Evolutionary conservation across 2,113 vertebrate species (phyloP).

Genomic region (Bubo scandiacus): DNA sequence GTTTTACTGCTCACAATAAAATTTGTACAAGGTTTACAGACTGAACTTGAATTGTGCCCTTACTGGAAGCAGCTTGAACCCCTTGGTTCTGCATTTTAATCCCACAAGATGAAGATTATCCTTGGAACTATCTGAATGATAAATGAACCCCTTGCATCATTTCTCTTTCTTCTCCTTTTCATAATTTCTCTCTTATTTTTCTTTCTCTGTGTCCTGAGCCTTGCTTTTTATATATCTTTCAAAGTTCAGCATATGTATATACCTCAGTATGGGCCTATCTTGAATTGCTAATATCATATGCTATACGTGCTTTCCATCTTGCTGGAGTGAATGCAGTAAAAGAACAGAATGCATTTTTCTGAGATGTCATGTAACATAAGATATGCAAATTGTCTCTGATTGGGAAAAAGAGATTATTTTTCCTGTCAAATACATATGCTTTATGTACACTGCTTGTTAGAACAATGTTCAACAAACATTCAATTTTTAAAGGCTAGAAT

Average conservation of each 20-base stretch:
- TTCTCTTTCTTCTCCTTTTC: neutral
- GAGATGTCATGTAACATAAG: conserved; percentile 36
- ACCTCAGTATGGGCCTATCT: neutral
- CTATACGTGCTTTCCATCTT: neutral
- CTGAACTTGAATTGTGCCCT: conserved; percentile 3
- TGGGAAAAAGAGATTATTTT: conserved; percentile 50
- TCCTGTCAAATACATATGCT: conserved; percentile 54
- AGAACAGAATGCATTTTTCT: conserved; percentile 27
- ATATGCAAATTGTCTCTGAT: conserved; percentile 52
- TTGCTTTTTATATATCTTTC: neutral
- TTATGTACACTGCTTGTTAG: conserved; percentile 44
- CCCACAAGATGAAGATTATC: neutral
- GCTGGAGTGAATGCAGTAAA: neutral
- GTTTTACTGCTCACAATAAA: conserved; percentile 47
- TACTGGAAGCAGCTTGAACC: neutral
- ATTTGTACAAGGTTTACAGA: conserved; percentile 3
- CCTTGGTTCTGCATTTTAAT: neutral
- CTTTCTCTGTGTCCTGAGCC: neutral
- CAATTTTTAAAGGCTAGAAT: neutral
- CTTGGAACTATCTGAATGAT: neutral
- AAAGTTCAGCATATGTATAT: neutral
- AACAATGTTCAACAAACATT: conserved; percentile 48
- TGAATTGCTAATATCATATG: neutral
- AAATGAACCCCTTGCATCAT: neutral
- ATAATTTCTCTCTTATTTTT: neutral